These are phyloP conservation scores for Chiloscyllium punctatum DNA, from an alignment of 2,797 vertebrate genomes.

Conservation along the genomic window DNA sequence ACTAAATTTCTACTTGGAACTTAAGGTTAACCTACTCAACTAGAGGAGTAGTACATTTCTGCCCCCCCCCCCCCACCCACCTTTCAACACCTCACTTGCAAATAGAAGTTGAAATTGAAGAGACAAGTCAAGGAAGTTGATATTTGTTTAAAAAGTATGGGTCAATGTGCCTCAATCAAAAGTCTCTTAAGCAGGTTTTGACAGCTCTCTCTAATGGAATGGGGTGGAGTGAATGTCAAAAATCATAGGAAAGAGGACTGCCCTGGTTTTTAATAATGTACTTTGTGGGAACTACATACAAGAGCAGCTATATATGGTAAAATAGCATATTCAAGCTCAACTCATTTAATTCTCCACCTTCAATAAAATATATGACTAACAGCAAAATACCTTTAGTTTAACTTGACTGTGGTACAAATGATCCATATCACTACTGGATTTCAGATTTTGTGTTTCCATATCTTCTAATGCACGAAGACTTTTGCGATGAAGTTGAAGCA, in stretches of 20 bases:
- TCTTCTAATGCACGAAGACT: constrained; percentile 73
- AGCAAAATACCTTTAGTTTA: constrained; percentile 70
- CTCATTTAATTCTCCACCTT: background rate
- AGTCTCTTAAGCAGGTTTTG: background rate
- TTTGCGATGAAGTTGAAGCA: constrained; percentile 76
- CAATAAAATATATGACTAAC: background rate
- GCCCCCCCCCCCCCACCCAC: no score
- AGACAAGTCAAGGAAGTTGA: no score
- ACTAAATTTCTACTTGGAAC: background rate
- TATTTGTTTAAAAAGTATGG: background rate
- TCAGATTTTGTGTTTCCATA: constrained; percentile 77
- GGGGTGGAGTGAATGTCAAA: background rate
- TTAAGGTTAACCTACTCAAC: background rate
- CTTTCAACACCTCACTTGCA: background rate
- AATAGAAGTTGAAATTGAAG: no score
- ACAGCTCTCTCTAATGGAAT: background rate
- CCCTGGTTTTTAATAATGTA: background rate
- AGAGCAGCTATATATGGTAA: background rate
- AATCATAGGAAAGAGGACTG: background rate
- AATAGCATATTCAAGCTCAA: background rate
- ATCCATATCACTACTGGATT: constrained; percentile 76
- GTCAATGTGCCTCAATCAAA: background rate
- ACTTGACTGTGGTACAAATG: constrained; percentile 79
- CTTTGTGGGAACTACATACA: background rate
- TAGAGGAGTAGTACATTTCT: background rate